Percentiles rank a stretch among this genome's conserved stretches.
Evolutionary conservation across 2,888 invertebrate genomes (phyloP).

Genomic region (Cerceris rybyensis): DNA sequence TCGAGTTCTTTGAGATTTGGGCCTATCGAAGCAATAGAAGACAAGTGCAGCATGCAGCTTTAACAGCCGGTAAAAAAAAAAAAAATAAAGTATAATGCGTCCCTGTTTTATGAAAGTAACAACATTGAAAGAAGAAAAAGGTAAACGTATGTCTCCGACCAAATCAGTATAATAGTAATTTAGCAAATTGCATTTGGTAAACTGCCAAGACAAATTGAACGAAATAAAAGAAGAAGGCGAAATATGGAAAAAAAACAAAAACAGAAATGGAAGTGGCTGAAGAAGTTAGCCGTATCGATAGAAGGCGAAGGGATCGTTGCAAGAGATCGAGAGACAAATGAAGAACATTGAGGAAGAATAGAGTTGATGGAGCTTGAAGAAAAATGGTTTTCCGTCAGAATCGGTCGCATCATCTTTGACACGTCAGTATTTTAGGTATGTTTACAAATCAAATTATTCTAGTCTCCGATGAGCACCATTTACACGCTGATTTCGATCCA

Average conservation of each 20-base stretch:
- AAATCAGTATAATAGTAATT: slow-evolving; percentile 75
- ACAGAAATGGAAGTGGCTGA: not conserved
- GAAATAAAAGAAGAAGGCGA: not conserved
- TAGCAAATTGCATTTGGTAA: slow-evolving; percentile 78
- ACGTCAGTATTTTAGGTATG: slow-evolving; percentile 79
- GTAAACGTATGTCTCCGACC: slow-evolving; percentile 73
- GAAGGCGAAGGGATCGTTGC: slow-evolving; percentile 25
- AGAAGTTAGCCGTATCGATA: slow-evolving; percentile 44
- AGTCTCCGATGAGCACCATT: slow-evolving; percentile 79
- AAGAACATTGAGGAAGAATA: not conserved
- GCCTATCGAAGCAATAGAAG: slow-evolving; percentile 79
- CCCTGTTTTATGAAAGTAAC: slow-evolving; percentile 78
- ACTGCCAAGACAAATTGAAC: slow-evolving; percentile 74
- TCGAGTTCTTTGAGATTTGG: slow-evolving; percentile 73
- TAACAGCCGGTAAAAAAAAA: slow-evolving; percentile 68
- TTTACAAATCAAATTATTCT: slow-evolving; percentile 81
- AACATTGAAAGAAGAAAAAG: slow-evolving; percentile 61
- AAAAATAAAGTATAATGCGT: slow-evolving; percentile 71
- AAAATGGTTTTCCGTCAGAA: slow-evolving; percentile 75
- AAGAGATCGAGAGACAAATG: not conserved
- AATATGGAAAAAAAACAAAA: not conserved
- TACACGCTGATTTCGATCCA: slow-evolving; percentile 65
- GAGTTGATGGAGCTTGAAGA: slow-evolving; percentile 64
- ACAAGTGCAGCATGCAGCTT: slow-evolving; percentile 75
- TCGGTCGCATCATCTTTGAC: slow-evolving; percentile 76